Percentiles rank a stretch among this genome's conserved stretches.
phyloP scores from a whole-genome alignment of 2,797 vertebrate genomes.

The Staurois parvus region DNA sequence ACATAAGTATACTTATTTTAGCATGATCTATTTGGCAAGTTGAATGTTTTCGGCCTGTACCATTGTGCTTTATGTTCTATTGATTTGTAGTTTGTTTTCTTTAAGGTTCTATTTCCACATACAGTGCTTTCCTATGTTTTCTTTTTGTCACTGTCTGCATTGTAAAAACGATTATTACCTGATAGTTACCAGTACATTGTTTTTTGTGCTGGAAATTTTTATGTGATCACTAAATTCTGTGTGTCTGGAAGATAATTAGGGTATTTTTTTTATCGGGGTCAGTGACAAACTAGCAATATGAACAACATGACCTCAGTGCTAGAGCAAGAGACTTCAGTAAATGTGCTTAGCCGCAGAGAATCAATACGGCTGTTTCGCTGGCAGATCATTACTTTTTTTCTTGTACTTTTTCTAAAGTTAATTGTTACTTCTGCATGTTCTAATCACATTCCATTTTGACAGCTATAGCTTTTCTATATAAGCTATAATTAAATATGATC shows the following conservation, averaged over 20 bases:
- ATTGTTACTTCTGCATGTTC: conserved; percentile 8
- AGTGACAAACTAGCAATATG: conserved; percentile 23
- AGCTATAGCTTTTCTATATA: neutral
- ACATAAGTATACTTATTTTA: too few species aligned
- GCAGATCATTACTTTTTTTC: conserved; percentile 32
- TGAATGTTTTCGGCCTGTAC: neutral
- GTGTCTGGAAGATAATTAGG: conserved; percentile 8
- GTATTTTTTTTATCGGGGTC: conserved; percentile 3
- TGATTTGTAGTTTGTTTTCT: neutral
- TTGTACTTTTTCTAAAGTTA: conserved; percentile 13
- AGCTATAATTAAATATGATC: conserved; percentile 12
- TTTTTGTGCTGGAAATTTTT: neutral
- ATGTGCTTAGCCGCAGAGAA: conserved; percentile 3
- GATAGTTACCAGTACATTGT: conserved; percentile 4
- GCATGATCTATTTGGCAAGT: too few species aligned
- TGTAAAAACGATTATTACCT: neutral
- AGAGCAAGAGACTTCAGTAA: neutral
- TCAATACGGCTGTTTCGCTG: conserved; percentile 24
- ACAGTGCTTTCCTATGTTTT: neutral
- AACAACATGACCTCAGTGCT: conserved; percentile 7
- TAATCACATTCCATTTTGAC: conserved; percentile 6
- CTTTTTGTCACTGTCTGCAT: neutral
- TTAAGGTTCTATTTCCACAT: neutral
- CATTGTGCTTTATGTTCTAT: neutral
- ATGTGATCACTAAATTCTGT: conserved; percentile 31